Percentiles rank a stretch among this genome's conserved stretches.
Conservation (phyloP, 2,113 vertebrate species). For the Xenopus laevis region DNA sequence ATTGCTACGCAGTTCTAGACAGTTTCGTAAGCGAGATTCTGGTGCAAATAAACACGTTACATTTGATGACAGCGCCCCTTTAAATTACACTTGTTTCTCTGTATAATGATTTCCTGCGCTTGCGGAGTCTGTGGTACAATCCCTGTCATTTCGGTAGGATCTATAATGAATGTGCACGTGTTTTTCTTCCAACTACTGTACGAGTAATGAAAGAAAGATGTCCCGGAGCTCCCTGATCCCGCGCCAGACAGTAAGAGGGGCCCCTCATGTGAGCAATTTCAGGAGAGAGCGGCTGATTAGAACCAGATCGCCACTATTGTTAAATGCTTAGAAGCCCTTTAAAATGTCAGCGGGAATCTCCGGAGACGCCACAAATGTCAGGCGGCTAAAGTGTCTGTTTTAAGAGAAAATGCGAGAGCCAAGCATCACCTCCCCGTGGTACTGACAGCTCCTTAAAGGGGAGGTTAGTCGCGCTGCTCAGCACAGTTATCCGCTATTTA, state of each 20-base stretch:
- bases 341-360: slow-evolving; percentile 98
- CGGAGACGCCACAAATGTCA: slow-evolving; percentile 94
- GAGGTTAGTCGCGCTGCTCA: too few relatives aligned
- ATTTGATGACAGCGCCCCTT: not conserved
- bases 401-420: slow-evolving; percentile 75
- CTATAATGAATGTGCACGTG: slow-evolving; percentile 88
- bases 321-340: slow-evolving; percentile 99
- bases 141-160: slow-evolving; percentile 52
- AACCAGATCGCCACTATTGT: slow-evolving; percentile 97
- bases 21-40: not conserved
- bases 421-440: not conserved
- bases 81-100: too few relatives aligned
- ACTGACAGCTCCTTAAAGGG: not conserved
- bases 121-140: not conserved
- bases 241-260: slow-evolving; percentile 77
- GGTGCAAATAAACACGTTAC: not conserved
- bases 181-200: slow-evolving; percentile 84
- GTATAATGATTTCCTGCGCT: slow-evolving; percentile 30
- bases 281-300: slow-evolving; percentile 89
- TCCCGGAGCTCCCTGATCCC: slow-evolving; percentile 71
- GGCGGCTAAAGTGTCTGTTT: slow-evolving; percentile 88
- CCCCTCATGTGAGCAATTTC: slow-evolving; percentile 87
- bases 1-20: too few relatives aligned
- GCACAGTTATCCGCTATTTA: too few relatives aligned
- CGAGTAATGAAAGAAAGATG: slow-evolving; percentile 98